Conservation (phyloP, 2,113 vertebrate genomes). For the Crotalus tigris region DNA sequence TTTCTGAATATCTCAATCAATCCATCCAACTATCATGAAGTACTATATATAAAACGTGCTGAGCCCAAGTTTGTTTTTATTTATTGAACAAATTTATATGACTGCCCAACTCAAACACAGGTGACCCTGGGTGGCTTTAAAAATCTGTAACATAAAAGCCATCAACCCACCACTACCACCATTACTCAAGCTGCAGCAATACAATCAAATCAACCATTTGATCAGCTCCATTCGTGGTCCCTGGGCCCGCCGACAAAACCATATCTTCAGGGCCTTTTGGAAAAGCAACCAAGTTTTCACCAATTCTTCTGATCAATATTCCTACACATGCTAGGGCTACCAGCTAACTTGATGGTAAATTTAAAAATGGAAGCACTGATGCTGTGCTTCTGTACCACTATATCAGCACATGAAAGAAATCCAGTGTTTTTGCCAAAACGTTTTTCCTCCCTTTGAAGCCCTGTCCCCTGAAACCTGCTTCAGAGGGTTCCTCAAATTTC, state of each 20-base stretch:
- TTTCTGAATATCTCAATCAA: neutral
- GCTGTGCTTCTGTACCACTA: neutral
- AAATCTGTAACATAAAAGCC: neutral
- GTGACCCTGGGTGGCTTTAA: neutral
- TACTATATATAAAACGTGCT: neutral
- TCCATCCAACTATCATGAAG: neutral
- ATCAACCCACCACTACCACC: neutral
- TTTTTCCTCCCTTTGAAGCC: neutral
- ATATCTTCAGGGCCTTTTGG: neutral
- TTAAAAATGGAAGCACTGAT: neutral
- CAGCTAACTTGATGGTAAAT: neutral
- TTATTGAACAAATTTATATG: neutral
- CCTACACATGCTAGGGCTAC: fast-evolving
- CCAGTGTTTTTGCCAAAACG: neutral
- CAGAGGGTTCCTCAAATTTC: neutral
- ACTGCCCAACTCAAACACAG: neutral
- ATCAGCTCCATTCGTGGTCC: neutral
- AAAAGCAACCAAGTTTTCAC: neutral
- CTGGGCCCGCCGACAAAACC: neutral
- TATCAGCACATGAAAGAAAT: neutral
- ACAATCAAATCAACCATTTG: neutral
- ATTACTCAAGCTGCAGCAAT: neutral
- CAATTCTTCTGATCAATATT: neutral
- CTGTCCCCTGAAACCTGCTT: neutral
- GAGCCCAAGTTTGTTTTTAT: neutral